Conservation (phyloP, 2,888 invertebrate genomes). For the Melanostoma mellinum region DNA sequence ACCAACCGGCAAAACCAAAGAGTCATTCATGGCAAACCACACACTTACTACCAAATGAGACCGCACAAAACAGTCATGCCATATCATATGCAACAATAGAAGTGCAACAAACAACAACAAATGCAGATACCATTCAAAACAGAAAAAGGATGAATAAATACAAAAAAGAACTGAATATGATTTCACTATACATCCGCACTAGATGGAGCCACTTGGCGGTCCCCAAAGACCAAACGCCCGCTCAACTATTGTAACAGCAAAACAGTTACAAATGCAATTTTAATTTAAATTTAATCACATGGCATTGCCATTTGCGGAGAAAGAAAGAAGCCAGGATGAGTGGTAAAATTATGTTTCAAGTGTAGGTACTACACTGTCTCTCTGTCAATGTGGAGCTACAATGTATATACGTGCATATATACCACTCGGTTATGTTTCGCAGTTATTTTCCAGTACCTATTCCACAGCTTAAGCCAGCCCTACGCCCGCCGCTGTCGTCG, state of each 20-base stretch:
- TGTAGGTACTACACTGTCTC: not conserved
- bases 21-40: slow-evolving; percentile 68
- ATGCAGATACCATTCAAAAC: slow-evolving; percentile 20
- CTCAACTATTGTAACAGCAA: slow-evolving; percentile 64
- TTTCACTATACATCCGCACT: slow-evolving; percentile 34
- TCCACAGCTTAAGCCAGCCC: slow-evolving; percentile 3
- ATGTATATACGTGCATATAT: slow-evolving; percentile 16
- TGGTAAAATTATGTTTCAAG: slow-evolving; percentile 68
- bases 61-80: slow-evolving; percentile 42
- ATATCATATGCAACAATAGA: slow-evolving; percentile 5
- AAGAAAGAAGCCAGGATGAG: slow-evolving; percentile 39
- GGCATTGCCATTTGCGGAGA: slow-evolving; percentile 28
- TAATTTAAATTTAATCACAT: slow-evolving; percentile 73
- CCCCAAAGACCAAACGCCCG: slow-evolving; percentile 12
- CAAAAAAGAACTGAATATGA: slow-evolving; percentile 8
- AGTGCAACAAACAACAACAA: slow-evolving; percentile 14
- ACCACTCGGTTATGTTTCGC: slow-evolving; percentile 56
- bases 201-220: slow-evolving; percentile 61
- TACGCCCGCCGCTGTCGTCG: not conserved
- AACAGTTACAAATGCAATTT: slow-evolving; percentile 73
- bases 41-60: slow-evolving; percentile 68
- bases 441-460: slow-evolving; percentile 58
- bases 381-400: too few species aligned
- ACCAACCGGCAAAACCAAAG: slow-evolving; percentile 53
- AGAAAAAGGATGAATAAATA: slow-evolving; percentile 25